Base-by-base conservation (phyloP, 2,888 invertebrate species). In the Pinctada fucata region DNA sequence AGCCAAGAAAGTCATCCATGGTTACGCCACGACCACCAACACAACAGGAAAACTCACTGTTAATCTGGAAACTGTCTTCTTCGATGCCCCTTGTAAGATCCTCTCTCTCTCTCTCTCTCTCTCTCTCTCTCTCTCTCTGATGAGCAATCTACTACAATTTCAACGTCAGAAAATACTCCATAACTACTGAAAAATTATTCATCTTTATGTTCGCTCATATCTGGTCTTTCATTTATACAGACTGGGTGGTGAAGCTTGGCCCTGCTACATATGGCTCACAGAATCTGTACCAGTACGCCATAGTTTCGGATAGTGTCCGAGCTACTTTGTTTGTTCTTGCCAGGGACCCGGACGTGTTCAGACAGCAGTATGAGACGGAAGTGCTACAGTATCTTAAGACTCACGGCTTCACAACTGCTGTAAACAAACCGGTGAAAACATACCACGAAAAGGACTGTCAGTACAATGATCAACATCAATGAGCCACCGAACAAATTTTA, bases 161-260 rank as follows among this genome's bases (percentile, higher is more conserved):
- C 31, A 31, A 31, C 31, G 31, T 31, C 31, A 31, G 31, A 31
- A 31, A 31, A 31, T 31, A 31, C 31, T 31, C 31, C 31, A 31
- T 31, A 31, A 31, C 31, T 31, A 31, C 31, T 31, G 31, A 31
- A 31, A 31, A 31, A 31, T 31, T 31, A 31, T 31, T 31, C 31
- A 31, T 31, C 31, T 31, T 31, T 31, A 31, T 31, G 31, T 31
- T 31, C 31, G 0, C 31, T 31, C 31, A 31, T 31, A 31, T 31
- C 31, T 31, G 31, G 31, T 16, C 72, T 47, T 5, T 63, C 2
- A 47, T 64, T 64, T n/a, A 82, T 81, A 65, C 82, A 86, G 87
- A 87, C 68, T 87, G 87, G 87, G 85, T 87, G 13, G 68, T 86
- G 10, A 82, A 84, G 67, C 84, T 87, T n/a, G 87, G 87, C 51